Evolutionary conservation across 2,113 vertebrate species (phyloP).

Genomic region (Stigmatopora nigra): DNA sequence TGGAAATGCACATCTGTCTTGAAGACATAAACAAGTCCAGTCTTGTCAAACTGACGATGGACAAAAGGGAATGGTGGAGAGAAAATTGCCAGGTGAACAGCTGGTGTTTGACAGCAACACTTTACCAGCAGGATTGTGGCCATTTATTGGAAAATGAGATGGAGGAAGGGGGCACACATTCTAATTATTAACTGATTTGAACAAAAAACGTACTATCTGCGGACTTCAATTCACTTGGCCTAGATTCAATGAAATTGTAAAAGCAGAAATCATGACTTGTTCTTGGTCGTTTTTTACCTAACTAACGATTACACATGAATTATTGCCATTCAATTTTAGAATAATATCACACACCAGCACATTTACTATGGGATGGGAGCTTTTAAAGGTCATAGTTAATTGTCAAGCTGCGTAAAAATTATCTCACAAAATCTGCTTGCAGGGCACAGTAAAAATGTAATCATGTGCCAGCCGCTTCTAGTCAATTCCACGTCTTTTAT

Average conservation of each 20-base stretch:
- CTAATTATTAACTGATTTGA: background rate
- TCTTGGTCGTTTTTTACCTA: background rate
- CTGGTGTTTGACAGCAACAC: conserved; percentile 1
- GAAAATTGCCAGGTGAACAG: conserved; percentile 13
- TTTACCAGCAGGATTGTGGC: background rate
- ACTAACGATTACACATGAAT: background rate
- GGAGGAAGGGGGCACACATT: background rate
- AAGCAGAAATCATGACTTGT: background rate
- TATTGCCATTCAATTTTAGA: background rate
- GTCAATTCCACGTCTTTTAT: background rate
- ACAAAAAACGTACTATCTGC: background rate
- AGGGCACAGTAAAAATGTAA: background rate
- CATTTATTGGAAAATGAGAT: background rate
- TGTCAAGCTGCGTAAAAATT: background rate
- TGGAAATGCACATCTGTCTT: conserved; percentile 40
- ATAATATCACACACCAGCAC: background rate
- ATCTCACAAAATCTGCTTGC: background rate
- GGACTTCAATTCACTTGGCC: background rate
- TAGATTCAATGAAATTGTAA: background rate
- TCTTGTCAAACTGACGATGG: conserved; percentile 36
- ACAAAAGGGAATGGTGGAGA: conserved; percentile 20
- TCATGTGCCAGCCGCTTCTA: background rate
- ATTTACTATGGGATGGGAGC: background rate
- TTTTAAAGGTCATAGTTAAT: background rate
- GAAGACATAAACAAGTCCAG: conserved; percentile 11